Percentiles rank a stretch among this genome's conserved stretches.
phyloP scores from a whole-genome alignment of 2,113 vertebrate species.

The Cyanocitta stelleri region DNA sequence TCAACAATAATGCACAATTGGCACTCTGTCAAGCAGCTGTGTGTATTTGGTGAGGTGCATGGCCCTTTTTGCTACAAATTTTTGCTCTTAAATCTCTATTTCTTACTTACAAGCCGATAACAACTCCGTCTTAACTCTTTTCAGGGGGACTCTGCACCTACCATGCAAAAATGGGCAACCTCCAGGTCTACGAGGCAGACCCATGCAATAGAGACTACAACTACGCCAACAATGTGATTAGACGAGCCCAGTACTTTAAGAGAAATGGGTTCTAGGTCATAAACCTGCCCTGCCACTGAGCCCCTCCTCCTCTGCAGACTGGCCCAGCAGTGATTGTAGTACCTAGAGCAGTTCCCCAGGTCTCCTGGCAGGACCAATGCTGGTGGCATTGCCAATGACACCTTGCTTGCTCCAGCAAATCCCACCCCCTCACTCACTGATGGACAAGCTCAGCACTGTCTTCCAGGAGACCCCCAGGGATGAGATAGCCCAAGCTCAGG shows the following conservation, averaged over 20 bases:
- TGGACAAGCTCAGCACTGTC: neutral
- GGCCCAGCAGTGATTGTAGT: neutral
- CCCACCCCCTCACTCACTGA: fast-evolving
- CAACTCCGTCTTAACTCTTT: neutral
- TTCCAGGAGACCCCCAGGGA: neutral
- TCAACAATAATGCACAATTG: neutral
- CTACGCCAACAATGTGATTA: slow-evolving; percentile 74
- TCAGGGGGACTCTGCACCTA: slow-evolving; percentile 79
- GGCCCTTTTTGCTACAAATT: neutral
- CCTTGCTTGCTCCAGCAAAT: neutral
- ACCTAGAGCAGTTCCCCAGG: neutral
- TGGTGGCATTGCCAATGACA: neutral
- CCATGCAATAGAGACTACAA: slow-evolving; percentile 35
- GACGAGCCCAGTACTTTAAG: slow-evolving; percentile 75
- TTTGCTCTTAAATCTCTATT: neutral
- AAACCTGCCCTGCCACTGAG: fast-evolving
- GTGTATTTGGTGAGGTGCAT: neutral
- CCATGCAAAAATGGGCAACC: slow-evolving; percentile 46
- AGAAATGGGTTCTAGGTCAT: slow-evolving; percentile 58
- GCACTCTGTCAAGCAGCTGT: neutral
- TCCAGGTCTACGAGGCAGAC: slow-evolving; percentile 55
- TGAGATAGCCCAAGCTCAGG: fast-evolving
- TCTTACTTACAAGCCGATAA: neutral
- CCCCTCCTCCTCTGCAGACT: neutral
- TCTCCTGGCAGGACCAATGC: neutral